These are phyloP conservation scores for Protula sp. DNA, from an alignment of 2,888 invertebrate genomes.

Conservation along the genomic window DNA sequence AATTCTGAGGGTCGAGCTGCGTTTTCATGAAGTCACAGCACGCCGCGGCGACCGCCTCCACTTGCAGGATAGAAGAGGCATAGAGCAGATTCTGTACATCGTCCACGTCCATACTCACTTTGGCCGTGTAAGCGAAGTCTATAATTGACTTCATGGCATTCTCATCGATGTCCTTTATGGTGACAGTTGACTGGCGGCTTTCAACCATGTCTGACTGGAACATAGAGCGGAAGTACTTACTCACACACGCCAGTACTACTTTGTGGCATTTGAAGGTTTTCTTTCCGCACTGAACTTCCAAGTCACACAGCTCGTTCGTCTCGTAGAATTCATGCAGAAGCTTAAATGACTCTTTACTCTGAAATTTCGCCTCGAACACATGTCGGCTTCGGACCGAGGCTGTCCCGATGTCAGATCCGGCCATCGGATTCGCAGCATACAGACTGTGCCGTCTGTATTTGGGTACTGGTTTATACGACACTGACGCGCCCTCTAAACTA, in stretches of 20 bases:
- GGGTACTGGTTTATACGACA: too few relatives aligned
- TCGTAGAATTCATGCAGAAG: conserved; percentile 16
- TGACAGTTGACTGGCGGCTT: conserved; percentile 35
- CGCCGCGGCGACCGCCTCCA: conserved; percentile 53
- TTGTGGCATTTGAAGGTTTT: conserved; percentile 51
- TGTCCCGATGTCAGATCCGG: background rate
- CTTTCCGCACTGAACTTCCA: conserved; percentile 41
- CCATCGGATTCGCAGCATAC: background rate
- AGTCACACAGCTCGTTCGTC: conserved; percentile 41
- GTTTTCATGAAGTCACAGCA: conserved; percentile 56
- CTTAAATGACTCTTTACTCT: conserved; percentile 14
- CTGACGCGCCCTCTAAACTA: too few relatives aligned
- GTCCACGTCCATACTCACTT: conserved; percentile 48
- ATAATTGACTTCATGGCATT: conserved; percentile 47
- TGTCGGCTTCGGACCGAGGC: background rate
- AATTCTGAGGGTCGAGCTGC: conserved; percentile 53
- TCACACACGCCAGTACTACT: conserved; percentile 53
- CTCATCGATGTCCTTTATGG: conserved; percentile 50
- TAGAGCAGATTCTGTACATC: conserved; percentile 56
- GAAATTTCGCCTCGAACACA: conserved; percentile 14
- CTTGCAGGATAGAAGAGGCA: conserved; percentile 54
- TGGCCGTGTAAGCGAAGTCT: conserved; percentile 55
- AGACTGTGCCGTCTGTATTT: background rate
- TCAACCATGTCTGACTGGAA: conserved; percentile 54
- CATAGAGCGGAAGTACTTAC: conserved; percentile 56